These are phyloP conservation scores for Poecilia picta DNA, from an alignment of 2,797 vertebrate species.

Conservation along the genomic window DNA sequence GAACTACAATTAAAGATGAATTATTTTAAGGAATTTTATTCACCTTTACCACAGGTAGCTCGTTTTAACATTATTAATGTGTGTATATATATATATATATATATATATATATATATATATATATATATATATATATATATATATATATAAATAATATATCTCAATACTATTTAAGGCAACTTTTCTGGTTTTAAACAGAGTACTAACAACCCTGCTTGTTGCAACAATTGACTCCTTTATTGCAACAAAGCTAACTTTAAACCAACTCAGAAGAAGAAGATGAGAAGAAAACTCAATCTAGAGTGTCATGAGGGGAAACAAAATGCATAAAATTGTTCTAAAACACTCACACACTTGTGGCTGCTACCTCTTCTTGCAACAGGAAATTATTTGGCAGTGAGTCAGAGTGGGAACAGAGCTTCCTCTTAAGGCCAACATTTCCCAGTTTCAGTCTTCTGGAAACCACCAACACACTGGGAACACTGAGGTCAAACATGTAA, in stretches of 20 bases:
- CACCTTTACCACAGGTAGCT: not conserved
- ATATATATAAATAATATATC: constrained; percentile 5
- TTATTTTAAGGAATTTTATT: not conserved
- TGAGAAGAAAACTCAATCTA: not conserved
- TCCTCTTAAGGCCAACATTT: constrained; percentile 41
- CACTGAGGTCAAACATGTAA: constrained; percentile 30
- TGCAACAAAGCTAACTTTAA: constrained; percentile 24
- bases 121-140: constrained; percentile 10
- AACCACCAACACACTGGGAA: constrained; percentile 39
- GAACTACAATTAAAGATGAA: not conserved
- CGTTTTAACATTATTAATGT: not conserved
- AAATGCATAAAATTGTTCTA: constrained; percentile 7
- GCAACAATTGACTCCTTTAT: constrained; percentile 16
- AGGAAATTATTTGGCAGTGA: constrained; percentile 43
- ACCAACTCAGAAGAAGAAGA: constrained; percentile 17
- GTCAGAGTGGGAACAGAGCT: constrained; percentile 34
- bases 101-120: constrained; percentile 4
- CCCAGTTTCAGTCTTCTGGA: constrained; percentile 38
- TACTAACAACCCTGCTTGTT: constrained; percentile 15
- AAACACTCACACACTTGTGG: constrained; percentile 17
- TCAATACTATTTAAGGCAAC: constrained; percentile 13
- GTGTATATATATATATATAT: constrained; percentile 6
- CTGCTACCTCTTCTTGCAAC: constrained; percentile 19
- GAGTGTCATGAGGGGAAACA: not conserved
- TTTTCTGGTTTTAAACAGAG: constrained; percentile 5